phyloP scores from a whole-genome alignment of 2,113 vertebrate species.

The Triplophysa rosa region DNA sequence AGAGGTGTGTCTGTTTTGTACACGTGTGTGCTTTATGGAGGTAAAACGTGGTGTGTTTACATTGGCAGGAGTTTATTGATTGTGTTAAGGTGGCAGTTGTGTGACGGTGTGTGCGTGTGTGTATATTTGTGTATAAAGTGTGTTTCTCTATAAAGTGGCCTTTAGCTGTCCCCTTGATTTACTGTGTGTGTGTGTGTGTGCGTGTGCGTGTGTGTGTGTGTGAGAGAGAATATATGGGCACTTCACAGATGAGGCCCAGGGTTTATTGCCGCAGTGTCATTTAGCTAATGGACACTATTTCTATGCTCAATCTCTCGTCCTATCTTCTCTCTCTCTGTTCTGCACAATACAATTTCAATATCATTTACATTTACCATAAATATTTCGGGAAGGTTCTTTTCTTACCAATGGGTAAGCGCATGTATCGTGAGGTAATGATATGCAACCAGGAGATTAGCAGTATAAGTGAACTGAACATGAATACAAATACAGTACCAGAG shows the following conservation, averaged over 20 bases:
- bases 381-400: not conserved
- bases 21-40: not conserved
- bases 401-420: not conserved
- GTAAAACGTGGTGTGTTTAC: not conserved
- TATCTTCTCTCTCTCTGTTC: not conserved
- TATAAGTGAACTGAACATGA: not conserved
- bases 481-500: too few species aligned
- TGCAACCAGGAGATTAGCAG: not conserved
- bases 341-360: not conserved
- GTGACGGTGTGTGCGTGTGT: not conserved
- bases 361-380: not conserved
- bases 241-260: constrained; percentile 26
- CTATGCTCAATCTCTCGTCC: not conserved
- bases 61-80: constrained; percentile 1
- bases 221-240: constrained; percentile 18
- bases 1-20: constrained; percentile 9
- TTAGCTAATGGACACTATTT: constrained; percentile 37
- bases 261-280: constrained; percentile 26
- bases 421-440: not conserved
- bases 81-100: not conserved
- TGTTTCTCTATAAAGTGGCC: constrained; percentile 16
- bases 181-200: not conserved
- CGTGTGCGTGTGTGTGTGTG: constrained; percentile 1
- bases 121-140: not conserved
- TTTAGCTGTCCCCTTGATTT: constrained; percentile 34